A percentile compares a stretch with the other conserved stretches of the same genome.
Evolutionary conservation across 2,113 vertebrate genomes (phyloP).

Genomic region (Nerophis ophidion): DNA sequence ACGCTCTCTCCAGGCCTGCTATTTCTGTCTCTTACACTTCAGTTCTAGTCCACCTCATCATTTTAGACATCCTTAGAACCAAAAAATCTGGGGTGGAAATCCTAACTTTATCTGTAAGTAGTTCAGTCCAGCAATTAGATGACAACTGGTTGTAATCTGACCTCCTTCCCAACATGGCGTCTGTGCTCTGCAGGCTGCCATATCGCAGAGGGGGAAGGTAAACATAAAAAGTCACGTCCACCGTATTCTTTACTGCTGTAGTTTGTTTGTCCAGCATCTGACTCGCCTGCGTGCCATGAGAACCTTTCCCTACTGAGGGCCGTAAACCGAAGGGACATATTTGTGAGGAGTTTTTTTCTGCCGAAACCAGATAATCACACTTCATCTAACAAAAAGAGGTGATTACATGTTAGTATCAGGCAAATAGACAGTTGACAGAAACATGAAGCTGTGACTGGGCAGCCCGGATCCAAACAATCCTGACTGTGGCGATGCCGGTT

Average conservation of each 20-base stretch:
- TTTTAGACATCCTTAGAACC: too few relatives aligned
- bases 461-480: too few relatives aligned
- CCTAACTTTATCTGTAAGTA: background rate
- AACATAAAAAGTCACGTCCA: constrained; percentile 30
- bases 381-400: too few relatives aligned
- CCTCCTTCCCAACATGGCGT: background rate
- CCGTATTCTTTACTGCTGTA: constrained; percentile 27
- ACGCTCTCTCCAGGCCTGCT: too few relatives aligned
- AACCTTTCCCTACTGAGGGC: constrained; percentile 18
- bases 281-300: constrained; percentile 26
- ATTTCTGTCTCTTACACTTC: too few relatives aligned
- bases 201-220: constrained; percentile 14
- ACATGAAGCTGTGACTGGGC: background rate
- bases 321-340: constrained; percentile 4
- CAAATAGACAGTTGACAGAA: background rate
- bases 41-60: too few relatives aligned
- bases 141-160: constrained; percentile 4
- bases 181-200: background rate
- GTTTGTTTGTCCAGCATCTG: constrained; percentile 46
- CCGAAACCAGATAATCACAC: too few relatives aligned
- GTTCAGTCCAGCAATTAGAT: constrained; percentile 12
- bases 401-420: too few relatives aligned
- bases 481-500: too few relatives aligned
- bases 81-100: too few relatives aligned
- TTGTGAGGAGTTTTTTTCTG: background rate